These are phyloP conservation scores for Nymphalis urticae DNA, from an alignment of 2,888 invertebrate genomes.

Conservation along the genomic window DNA sequence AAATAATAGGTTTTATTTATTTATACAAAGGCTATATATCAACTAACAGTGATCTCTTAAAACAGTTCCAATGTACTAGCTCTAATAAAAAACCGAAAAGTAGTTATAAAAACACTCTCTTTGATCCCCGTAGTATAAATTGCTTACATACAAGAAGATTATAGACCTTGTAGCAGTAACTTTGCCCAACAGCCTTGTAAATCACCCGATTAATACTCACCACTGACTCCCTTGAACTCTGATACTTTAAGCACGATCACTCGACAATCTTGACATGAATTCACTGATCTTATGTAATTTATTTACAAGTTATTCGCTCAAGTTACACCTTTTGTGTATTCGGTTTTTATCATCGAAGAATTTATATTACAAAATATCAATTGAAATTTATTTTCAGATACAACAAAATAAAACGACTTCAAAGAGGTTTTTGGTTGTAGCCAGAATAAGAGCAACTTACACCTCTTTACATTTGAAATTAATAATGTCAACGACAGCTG, in stretches of 20 bases:
- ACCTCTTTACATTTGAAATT: too few relatives aligned
- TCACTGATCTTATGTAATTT: conserved; percentile 28
- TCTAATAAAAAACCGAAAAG: not conserved
- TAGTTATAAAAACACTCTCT: too few relatives aligned
- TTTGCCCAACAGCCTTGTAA: conserved; percentile 16
- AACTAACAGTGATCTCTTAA: too few relatives aligned
- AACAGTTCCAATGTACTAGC: too few relatives aligned
- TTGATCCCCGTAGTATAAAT: conserved; percentile 5
- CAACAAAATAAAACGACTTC: too few relatives aligned
- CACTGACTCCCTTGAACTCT: conserved; percentile 35
- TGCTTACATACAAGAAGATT: conserved; percentile 3
- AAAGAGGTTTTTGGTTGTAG: too few relatives aligned
- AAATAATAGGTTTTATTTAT: too few relatives aligned
- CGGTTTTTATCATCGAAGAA: not conserved
- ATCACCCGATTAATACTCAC: conserved; percentile 20
- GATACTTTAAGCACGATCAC: conserved; percentile 33
- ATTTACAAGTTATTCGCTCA: conserved; percentile 9
- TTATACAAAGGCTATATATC: too few relatives aligned
- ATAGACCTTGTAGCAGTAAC: conserved; percentile 15
- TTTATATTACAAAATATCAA: not conserved
- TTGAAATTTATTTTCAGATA: too few relatives aligned
- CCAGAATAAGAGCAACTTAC: too few relatives aligned
- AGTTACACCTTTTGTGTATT: not conserved
- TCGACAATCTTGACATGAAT: conserved; percentile 41
- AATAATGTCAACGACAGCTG: too few relatives aligned